A percentile compares a stretch with the other conserved stretches of the same genome.
These are phyloP conservation scores for Bombycilla garrulus DNA, from an alignment of 2,113 vertebrate species.

Conservation along the genomic window DNA sequence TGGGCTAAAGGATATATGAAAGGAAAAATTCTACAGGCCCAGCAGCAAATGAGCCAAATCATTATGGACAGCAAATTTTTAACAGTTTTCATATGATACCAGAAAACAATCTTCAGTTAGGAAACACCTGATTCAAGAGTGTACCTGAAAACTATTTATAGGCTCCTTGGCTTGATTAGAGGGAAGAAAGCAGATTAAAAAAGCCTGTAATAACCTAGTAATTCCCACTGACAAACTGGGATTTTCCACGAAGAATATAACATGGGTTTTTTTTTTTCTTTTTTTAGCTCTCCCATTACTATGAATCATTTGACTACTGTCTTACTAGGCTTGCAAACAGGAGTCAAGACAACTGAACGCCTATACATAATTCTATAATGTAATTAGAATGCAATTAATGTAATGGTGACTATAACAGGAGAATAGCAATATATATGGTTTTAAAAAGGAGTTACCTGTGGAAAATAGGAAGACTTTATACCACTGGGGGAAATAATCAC, in stretches of 20 bases:
- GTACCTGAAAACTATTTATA: not conserved
- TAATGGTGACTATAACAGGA: not conserved
- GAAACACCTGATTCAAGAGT: not conserved
- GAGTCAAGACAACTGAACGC: not conserved
- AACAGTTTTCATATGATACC: not conserved
- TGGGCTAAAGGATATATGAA: not conserved
- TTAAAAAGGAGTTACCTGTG: not conserved
- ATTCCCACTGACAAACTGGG: not conserved
- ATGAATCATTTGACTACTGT: not conserved
- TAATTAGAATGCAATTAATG: not conserved
- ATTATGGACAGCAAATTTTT: not conserved
- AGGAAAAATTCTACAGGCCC: not conserved
- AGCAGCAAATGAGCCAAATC: not conserved
- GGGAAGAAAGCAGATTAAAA: not conserved
- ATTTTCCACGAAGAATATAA: slow-evolving; percentile 19
- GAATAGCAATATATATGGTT: not conserved
- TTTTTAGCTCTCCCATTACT: slow-evolving; percentile 22
- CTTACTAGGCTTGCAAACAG: slow-evolving; percentile 3
- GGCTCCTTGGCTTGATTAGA: not conserved
- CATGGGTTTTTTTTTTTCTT: not conserved
- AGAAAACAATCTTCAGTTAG: not conserved
- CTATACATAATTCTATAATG: not conserved
- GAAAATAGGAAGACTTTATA: not conserved
- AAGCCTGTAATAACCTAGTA: not conserved
- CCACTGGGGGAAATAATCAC: not conserved